phyloP scores from a whole-genome alignment of 2,797 vertebrate species.

The Pitangus sulphuratus region DNA sequence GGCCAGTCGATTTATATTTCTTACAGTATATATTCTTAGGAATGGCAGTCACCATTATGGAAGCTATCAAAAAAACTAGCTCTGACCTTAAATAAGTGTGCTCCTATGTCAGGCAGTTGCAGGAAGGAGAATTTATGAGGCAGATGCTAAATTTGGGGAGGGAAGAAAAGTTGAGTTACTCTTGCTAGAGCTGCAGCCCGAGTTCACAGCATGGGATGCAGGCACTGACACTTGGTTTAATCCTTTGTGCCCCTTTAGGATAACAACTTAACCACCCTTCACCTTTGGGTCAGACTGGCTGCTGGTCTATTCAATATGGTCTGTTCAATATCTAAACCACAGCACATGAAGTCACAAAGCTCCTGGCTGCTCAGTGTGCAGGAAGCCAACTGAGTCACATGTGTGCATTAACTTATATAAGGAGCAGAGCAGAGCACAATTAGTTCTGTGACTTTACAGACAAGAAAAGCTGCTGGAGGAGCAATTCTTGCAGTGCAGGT shows the following conservation, averaged over 20 bases:
- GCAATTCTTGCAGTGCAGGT: not conserved
- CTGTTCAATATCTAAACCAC: not conserved
- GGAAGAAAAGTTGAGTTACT: not conserved
- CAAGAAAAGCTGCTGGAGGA: not conserved
- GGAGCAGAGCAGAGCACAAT: not conserved
- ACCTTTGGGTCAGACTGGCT: rapidly evolving
- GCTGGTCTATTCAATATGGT: not conserved
- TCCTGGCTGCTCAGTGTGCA: not conserved
- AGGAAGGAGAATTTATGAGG: conserved; percentile 25
- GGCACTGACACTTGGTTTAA: not conserved
- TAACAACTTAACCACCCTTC: not conserved
- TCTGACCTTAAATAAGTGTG: conserved; percentile 47
- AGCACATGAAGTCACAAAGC: rapidly evolving
- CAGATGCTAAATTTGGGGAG: not conserved
- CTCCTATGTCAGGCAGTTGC: not conserved
- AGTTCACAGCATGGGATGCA: not conserved
- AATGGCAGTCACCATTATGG: conserved; percentile 46
- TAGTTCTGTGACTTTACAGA: not conserved
- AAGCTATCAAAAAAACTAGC: conserved; percentile 56
- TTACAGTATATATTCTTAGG: conserved; percentile 7
- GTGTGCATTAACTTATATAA: rapidly evolving
- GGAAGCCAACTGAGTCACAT: not conserved
- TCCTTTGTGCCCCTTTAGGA: not conserved
- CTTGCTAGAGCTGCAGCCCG: not conserved
- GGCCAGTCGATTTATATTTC: conserved; percentile 31